Base-by-base conservation (phyloP, 2,888 invertebrate genomes). In the Fabriciana adippe region DNA sequence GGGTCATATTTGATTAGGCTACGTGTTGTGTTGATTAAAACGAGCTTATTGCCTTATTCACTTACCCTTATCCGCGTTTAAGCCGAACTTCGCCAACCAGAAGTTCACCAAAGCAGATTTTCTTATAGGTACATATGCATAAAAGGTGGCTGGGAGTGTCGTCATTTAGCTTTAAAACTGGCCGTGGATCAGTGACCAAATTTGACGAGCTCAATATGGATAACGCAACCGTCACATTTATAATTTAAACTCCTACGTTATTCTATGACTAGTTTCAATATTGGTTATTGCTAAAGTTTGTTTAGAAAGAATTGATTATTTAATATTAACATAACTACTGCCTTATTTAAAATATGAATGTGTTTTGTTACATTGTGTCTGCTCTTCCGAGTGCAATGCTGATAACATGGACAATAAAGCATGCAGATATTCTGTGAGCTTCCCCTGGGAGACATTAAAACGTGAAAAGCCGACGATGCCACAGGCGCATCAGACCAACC, bases 1-100 rank as follows among this genome's bases (percentile, higher is more conserved):
- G 90, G 87, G 86, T 90, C 88, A 91, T 92, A 90, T 92, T 92
- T 91, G 91, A 91, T 91, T 90, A 92, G 87, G 86, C 85, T 86
- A 88, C 86, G 86, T 86, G 89, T 90, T 89, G 87, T 89, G 89
- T 90, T 90, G 88, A 91, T 92, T 91, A 91, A 91, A 90, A 86
- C 83, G 82, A 90, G 87, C 88, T 89, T 90, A 90, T 91, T 91
- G 89, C 88, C 85, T 87, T 89, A 90, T 87, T 88, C 87, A 85
- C 84, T 89, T 85, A 83, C 81, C 78, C 79, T 79, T 84, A 78
- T 82, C 83, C 81, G 83, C 84, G 78, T 81, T 72, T 70, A 76
- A 31, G 55, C 50, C 66, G 45, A 70, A 68, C 74, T 79, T 76
- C 76, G 68, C 66, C 66, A 66, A 66, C 73, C 35, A 41, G 35